These are phyloP conservation scores for Morpho helenor DNA, from an alignment of 2,888 invertebrate species.

Conservation along the genomic window DNA sequence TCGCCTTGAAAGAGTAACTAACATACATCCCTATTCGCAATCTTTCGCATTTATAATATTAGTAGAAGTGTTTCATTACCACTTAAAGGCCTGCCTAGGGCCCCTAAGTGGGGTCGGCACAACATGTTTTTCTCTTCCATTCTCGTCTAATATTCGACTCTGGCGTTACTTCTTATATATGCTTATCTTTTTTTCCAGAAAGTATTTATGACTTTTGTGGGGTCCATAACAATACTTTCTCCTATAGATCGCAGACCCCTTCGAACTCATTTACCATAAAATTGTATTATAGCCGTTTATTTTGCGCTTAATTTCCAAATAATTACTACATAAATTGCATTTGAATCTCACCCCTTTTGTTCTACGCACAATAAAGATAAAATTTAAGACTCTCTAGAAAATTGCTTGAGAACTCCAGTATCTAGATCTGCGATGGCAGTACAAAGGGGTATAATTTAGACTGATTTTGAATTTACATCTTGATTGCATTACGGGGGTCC, in stretches of 20 bases:
- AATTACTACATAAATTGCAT: slow-evolving; percentile 12
- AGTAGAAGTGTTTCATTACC: too few relatives aligned
- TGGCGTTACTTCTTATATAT: too few relatives aligned
- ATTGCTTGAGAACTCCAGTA: slow-evolving; percentile 19
- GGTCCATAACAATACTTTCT: too few relatives aligned
- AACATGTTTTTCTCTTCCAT: too few relatives aligned
- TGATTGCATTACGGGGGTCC: slow-evolving; percentile 7
- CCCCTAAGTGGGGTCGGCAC: too few relatives aligned
- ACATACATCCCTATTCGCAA: too few relatives aligned
- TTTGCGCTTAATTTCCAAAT: slow-evolving; percentile 12
- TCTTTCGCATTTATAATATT: too few relatives aligned
- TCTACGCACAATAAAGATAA: slow-evolving; percentile 15
- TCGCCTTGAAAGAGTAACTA: too few relatives aligned
- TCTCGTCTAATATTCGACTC: too few relatives aligned
- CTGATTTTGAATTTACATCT: slow-evolving; percentile 11
- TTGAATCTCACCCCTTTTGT: slow-evolving; percentile 9
- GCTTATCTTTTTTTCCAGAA: too few relatives aligned
- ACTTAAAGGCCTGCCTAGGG: too few relatives aligned
- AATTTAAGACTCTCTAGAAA: slow-evolving; percentile 22
- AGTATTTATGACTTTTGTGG: too few relatives aligned
- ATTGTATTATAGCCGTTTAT: slow-evolving; percentile 3
- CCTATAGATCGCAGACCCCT: neutral
- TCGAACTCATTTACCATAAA: slow-evolving; percentile 4
- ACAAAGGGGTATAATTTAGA: slow-evolving; percentile 15
- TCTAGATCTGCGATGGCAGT: slow-evolving; percentile 12